Conservation (phyloP, 35 echinoderm and acorn worm genomes). For the Chiridota heheva region DNA sequence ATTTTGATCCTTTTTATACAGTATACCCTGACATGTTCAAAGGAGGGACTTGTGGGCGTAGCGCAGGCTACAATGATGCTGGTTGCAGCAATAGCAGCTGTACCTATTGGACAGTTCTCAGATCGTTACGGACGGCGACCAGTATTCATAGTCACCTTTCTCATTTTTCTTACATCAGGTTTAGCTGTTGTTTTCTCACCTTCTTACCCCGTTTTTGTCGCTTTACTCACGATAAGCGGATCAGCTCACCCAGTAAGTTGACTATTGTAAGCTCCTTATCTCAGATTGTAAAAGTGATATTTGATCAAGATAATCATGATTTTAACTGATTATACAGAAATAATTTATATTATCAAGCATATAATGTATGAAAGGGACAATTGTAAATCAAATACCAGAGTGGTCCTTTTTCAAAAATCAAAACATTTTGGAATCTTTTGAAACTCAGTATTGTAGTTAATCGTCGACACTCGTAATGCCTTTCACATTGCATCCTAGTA, state of each 20-base stretch:
- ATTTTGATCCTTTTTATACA: background rate
- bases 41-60: background rate
- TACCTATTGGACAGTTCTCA: conserved; percentile 5
- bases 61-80: conserved; percentile 37
- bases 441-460: background rate
- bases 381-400: background rate
- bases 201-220: background rate
- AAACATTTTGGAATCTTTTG: background rate
- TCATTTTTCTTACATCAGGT: background rate
- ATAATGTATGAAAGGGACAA: background rate
- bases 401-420: background rate
- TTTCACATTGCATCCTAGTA: background rate
- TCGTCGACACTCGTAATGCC: background rate
- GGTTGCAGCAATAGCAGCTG: conserved; percentile 5
- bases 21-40: conserved; percentile 21
- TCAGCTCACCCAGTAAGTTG: conserved; percentile 28
- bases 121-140: conserved; percentile 17
- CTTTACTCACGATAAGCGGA: conserved; percentile 28
- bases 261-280: no score
- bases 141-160: conserved; percentile 4
- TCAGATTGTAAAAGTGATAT: background rate
- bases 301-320: background rate
- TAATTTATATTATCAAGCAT: background rate
- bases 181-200: conserved; percentile 19
- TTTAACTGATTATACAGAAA: background rate